These are phyloP conservation scores for Caenorhabditis plicata DNA, from an alignment of 2,888 invertebrate genomes.

Conservation along the genomic window DNA sequence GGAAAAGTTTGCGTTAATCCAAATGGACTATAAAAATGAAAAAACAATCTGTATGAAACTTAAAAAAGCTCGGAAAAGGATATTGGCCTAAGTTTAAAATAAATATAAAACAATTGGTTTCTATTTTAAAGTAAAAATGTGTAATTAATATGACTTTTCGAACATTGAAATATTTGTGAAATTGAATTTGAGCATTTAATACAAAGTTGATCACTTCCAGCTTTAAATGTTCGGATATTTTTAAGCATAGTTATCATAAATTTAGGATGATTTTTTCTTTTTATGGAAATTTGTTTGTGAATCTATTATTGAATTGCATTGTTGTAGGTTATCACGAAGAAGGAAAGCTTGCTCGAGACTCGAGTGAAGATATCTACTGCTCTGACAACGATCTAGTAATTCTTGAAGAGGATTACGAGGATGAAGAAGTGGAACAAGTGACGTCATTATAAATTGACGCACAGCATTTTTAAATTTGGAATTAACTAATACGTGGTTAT, in stretches of 20 bases:
- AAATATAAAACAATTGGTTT: no score
- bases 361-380: conserved; percentile 41
- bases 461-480: conserved; percentile 6
- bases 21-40: no score
- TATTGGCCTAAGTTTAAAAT: no score
- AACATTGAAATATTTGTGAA: no score
- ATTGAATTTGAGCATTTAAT: background rate
- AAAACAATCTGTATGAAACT: background rate
- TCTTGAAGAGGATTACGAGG: conserved; percentile 51
- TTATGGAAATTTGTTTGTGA: background rate
- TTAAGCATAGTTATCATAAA: background rate
- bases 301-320: background rate
- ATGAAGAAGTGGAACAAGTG: conserved; percentile 43
- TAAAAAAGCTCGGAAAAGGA: background rate
- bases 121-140: no score
- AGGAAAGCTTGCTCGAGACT: conserved; percentile 38
- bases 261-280: background rate
- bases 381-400: conserved; percentile 51
- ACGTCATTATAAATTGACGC: conserved; percentile 25
- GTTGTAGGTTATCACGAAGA: conserved; percentile 47
- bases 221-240: background rate
- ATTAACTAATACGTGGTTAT: no score
- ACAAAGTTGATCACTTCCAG: background rate
- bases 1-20: no score
- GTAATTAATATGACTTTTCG: no score